Evolutionary conservation across 2,797 vertebrate species (phyloP).

Genomic region (Myotis findleyi): DNA sequence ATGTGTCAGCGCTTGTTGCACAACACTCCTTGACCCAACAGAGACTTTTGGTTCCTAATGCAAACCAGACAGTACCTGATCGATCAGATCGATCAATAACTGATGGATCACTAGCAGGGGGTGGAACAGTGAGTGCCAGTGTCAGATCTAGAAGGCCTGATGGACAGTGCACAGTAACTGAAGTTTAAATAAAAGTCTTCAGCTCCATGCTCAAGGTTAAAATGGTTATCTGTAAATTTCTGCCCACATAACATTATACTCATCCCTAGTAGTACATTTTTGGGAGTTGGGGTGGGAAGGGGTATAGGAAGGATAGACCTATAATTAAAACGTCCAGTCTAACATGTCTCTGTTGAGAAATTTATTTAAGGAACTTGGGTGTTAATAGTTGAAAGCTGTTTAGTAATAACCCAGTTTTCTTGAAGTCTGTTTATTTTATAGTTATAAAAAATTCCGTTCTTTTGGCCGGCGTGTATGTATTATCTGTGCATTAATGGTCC

Average conservation of each 20-base stretch:
- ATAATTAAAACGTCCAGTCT: conserved; percentile 85
- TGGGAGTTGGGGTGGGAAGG: conserved; percentile 81
- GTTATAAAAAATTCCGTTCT: conserved; percentile 77
- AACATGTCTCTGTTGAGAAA: conserved; percentile 85
- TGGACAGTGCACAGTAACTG: conserved; percentile 96
- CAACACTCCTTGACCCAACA: conserved; percentile 87
- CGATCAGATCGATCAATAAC: conserved; percentile 77
- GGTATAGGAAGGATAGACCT: conserved; percentile 80
- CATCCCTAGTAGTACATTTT: conserved; percentile 84
- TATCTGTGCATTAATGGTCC: conserved; percentile 85
- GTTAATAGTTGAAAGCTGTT: conserved; percentile 85
- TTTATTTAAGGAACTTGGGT: conserved; percentile 86
- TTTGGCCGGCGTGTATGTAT: conserved; percentile 86
- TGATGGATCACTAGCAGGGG: conserved; percentile 87
- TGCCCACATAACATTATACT: conserved; percentile 85
- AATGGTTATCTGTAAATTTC: conserved; percentile 85
- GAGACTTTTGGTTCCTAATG: conserved; percentile 89
- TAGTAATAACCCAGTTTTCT: conserved; percentile 87
- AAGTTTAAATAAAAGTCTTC: conserved; percentile 92
- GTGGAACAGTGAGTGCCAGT: conserved; percentile 83
- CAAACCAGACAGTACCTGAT: conserved; percentile 86
- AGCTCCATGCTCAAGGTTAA: conserved; percentile 75
- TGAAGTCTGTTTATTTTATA: conserved; percentile 86
- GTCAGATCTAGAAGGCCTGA: conserved; percentile 95
- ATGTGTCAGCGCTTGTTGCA: conserved; percentile 79